Conservation (phyloP, 2,113 vertebrate species). For the Xerus inauris region DNA sequence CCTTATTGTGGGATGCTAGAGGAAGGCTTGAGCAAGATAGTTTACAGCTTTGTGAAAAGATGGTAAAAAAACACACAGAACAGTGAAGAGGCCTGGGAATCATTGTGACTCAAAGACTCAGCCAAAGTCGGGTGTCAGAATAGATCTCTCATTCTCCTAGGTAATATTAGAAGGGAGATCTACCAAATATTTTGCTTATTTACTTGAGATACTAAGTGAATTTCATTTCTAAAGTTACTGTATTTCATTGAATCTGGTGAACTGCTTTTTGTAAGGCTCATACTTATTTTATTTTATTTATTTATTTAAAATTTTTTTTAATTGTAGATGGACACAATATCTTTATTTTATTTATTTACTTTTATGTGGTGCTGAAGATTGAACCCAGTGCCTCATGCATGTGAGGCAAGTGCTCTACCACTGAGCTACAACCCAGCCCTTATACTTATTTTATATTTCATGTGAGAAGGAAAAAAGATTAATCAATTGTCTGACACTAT, state of each 20-base stretch:
- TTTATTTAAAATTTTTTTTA: no score
- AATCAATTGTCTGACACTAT: not conserved
- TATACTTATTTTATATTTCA: conserved; percentile 20
- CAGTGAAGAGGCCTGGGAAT: not conserved
- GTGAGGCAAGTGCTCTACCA: no score
- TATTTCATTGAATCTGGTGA: conserved; percentile 32
- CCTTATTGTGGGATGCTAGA: not conserved
- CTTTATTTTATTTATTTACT: no score
- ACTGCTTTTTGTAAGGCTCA: not conserved
- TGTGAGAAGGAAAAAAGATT: not conserved
- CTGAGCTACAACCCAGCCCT: no score
- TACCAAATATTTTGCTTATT: not conserved
- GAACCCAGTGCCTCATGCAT: no score
- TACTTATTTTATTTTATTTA: conserved; percentile 36
- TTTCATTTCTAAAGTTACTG: not conserved
- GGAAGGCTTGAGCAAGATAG: not conserved
- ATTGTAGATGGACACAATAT: no score
- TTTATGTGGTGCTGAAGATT: no score
- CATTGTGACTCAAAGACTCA: not conserved
- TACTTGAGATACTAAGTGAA: not conserved
- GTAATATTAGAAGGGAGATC: not conserved
- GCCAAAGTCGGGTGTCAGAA: not conserved
- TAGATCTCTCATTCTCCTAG: not conserved
- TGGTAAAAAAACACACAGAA: not conserved
- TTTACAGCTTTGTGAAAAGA: conserved; percentile 10